Base-by-base conservation (phyloP, 2,797 vertebrate species). In the Galaxias olidus region DNA sequence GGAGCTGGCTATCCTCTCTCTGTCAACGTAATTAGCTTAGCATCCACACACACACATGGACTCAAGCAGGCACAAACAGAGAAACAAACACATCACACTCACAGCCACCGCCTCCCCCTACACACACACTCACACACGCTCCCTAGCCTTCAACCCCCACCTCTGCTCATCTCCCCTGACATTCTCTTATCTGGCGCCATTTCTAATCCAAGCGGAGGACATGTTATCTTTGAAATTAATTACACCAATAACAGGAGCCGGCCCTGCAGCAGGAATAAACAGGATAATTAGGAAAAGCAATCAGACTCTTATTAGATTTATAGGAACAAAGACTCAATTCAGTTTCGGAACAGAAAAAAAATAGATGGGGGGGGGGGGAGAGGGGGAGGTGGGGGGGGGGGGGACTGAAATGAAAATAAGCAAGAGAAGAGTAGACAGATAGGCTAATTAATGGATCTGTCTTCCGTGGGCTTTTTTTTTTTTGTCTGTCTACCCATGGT, bases 211-310 rank as follows among this genome's bases (percentile, higher is more conserved):
- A 87, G 81, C 80, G 77, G 82, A 88, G 82, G 86, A 84, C 86
- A 89, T 85, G 89, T 92, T 92, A 92, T 91, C 90, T 88, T 80
- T 82, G 81, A 93, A 93, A 93, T 92, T 91, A 93, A 92, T 93
- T 91, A 89, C 89, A 88, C 84, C 90, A 92, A 91, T 92, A 91
- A 89, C 89, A 70, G 69, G 62, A n/a, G 68, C 75, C 66, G 65
- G 71, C 60, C 81, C 79, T 82, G 67, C 76, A 81, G 78, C 68
- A 84, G 74, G 69, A 90, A 92, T 89, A 91, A 90, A 86, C 88
- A 82, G 85, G 75, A 89, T 90, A 89, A 92, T 93, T 92, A 93
- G 90, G 88, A 89, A 92, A 92, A 92, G 87, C 89, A 92, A 92
- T 93, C 91, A 90, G 87, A 80, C 80, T 79, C 87, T 92, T 91